Conservation (phyloP, 53 echinoderm and acorn worm genomes). For the Zoroaster sp. region DNA sequence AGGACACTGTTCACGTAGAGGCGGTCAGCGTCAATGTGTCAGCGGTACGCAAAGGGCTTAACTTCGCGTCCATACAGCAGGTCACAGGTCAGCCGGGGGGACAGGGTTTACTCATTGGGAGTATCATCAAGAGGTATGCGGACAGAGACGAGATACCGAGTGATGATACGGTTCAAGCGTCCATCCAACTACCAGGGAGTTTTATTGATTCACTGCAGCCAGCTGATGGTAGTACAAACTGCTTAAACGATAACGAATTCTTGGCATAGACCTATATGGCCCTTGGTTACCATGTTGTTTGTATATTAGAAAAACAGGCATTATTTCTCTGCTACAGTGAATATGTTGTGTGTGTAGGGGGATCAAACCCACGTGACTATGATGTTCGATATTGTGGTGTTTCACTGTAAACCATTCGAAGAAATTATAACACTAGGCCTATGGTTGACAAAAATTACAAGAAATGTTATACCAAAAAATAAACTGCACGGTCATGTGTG, state of each 20-base stretch:
- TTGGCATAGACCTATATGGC: no score
- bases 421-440: no score
- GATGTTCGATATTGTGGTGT: no score
- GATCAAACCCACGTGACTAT: no score
- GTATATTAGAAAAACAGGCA: not conserved
- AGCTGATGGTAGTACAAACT: not conserved
- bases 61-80: not conserved
- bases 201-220: not conserved
- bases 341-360: no score
- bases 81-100: not conserved
- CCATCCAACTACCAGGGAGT: not conserved
- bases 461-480: not conserved
- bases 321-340: not conserved
- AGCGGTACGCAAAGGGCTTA: not conserved
- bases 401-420: no score
- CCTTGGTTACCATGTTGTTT: not conserved
- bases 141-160: not conserved
- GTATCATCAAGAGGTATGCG: not conserved
- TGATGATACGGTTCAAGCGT: not conserved
- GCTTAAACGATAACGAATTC: no score
- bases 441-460: no score
- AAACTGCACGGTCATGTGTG: no score
- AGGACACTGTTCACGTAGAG: slow-evolving; percentile 25
- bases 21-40: slow-evolving; percentile 7
- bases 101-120: not conserved